Conservation (phyloP, 2,797 vertebrate genomes). For the Tapera naevia region DNA sequence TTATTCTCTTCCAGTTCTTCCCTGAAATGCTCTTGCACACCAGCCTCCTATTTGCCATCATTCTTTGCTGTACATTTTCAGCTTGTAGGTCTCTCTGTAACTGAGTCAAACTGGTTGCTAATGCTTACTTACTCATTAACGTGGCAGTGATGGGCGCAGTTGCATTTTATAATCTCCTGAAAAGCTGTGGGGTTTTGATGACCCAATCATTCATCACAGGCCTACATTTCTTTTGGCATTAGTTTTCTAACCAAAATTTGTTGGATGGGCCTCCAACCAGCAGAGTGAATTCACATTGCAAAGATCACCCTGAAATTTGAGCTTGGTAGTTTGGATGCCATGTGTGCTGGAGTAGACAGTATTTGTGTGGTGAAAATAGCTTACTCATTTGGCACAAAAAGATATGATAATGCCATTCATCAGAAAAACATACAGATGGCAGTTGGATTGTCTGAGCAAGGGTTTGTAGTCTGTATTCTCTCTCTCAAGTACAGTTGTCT, state of each 20-base stretch:
- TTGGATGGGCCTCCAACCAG: neutral
- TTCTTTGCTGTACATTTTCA: neutral
- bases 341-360: neutral
- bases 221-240: neutral
- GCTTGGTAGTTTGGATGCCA: neutral
- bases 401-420: slow-evolving; percentile 20
- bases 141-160: neutral
- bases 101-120: neutral
- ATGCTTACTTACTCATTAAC: neutral
- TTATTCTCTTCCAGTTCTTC: neutral
- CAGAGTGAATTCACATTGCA: neutral
- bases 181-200: neutral
- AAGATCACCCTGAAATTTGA: neutral
- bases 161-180: neutral
- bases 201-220: neutral
- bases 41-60: neutral
- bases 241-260: neutral
- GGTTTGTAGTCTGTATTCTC: neutral
- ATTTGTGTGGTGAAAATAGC: slow-evolving; percentile 25
- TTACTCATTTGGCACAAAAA: slow-evolving; percentile 49
- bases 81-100: neutral
- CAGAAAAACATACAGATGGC: slow-evolving; percentile 42
- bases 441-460: neutral
- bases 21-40: neutral
- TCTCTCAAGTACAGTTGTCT: neutral